Evolutionary conservation across 2,113 vertebrate genomes (phyloP).

Genomic region (Pelmatolapia mariae): DNA sequence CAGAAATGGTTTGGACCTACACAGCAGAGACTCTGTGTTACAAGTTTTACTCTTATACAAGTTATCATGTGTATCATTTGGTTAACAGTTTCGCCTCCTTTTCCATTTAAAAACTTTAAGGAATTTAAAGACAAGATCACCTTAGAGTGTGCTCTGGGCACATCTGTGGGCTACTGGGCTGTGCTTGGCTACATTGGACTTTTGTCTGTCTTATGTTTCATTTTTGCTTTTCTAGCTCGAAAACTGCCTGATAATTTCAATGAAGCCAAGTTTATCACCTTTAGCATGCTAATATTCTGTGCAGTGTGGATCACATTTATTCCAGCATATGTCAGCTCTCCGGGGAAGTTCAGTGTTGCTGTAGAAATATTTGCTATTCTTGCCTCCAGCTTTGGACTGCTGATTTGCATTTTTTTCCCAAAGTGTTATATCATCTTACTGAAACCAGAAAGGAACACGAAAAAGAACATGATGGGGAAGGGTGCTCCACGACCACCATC

Average conservation of each 20-base stretch:
- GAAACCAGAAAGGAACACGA: background rate
- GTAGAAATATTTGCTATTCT: slow-evolving; percentile 5
- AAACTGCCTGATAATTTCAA: background rate
- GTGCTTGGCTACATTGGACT: background rate
- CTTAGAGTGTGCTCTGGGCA: slow-evolving; percentile 60
- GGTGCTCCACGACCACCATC: background rate
- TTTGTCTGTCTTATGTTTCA: background rate
- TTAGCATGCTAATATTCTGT: slow-evolving; percentile 1
- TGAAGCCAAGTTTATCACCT: background rate
- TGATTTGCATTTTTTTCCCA: background rate
- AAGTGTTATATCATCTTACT: background rate
- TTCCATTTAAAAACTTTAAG: slow-evolving; percentile 24
- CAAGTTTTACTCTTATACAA: background rate
- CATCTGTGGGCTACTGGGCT: slow-evolving; percentile 20
- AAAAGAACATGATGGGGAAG: background rate
- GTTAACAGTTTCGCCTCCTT: slow-evolving; percentile 53
- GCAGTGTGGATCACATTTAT: background rate
- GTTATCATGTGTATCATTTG: background rate
- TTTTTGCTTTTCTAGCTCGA: background rate
- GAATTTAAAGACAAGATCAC: slow-evolving; percentile 61
- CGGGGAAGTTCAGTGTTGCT: background rate
- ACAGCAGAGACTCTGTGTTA: background rate
- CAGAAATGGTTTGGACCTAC: background rate
- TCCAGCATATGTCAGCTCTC: background rate
- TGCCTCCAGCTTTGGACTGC: background rate